Evolutionary conservation across 2,113 vertebrate species (phyloP).

Genomic region (Phylloscopus trochiloides): DNA sequence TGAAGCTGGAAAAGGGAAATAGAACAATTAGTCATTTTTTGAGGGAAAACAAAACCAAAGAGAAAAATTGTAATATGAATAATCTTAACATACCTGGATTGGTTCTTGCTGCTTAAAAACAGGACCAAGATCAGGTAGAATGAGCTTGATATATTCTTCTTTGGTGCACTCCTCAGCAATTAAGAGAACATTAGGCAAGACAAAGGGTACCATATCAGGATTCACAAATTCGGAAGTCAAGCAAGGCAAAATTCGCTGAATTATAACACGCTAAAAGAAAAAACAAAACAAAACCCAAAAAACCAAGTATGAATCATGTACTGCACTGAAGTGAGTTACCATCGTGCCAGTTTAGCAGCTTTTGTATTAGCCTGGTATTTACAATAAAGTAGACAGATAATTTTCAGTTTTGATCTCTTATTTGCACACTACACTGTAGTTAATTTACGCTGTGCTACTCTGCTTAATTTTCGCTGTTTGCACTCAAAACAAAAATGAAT

Average conservation of each 20-base stretch:
- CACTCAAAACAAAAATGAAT: neutral
- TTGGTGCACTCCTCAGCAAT: slow-evolving; percentile 98
- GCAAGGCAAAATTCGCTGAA: slow-evolving; percentile 90
- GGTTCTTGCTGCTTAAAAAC: slow-evolving; percentile 98
- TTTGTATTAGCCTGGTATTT: neutral
- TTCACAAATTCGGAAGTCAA: slow-evolving; percentile 96
- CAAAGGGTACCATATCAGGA: slow-evolving; percentile 98
- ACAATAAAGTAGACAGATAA: neutral
- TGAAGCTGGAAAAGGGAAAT: neutral
- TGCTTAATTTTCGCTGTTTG: neutral
- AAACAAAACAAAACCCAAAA: neutral
- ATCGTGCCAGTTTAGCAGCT: neutral
- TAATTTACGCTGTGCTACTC: neutral
- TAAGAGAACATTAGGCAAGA: slow-evolving; percentile 94
- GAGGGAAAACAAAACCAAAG: neutral
- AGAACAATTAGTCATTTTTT: neutral
- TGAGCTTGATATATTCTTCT: slow-evolving; percentile 90
- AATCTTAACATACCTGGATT: slow-evolving; percentile 82
- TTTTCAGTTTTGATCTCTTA: neutral
- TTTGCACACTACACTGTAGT: neutral
- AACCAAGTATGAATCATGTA: neutral
- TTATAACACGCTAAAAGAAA: slow-evolving; percentile 86
- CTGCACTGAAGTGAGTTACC: neutral
- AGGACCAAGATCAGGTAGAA: slow-evolving; percentile 92
- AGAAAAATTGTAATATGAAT: neutral